Evolutionary conservation across 2,888 invertebrate species (phyloP), one percentile per base, ranked within the genome.

Genomic region (Oxyteleia sp.): DNA sequence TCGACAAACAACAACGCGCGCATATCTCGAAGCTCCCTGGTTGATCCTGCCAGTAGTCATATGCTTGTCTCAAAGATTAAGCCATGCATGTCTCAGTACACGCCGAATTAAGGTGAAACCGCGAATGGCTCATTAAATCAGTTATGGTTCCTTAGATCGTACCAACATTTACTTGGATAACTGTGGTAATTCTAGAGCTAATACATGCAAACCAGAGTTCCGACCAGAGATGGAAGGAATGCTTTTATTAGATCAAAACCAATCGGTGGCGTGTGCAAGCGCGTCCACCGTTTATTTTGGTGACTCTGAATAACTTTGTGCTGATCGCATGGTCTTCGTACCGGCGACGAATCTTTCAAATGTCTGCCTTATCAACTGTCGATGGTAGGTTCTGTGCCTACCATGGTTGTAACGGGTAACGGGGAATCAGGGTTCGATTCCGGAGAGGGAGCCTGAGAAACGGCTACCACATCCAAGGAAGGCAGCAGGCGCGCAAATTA

Each of bases 351-450:
- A 94, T 94, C 95, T 94, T 95, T 95, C 94, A 95, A 95, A 94
- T 95, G 94, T 95, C 95, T 95, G 95, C 95, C 95, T 94, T 95
- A 95, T 95, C 95, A 95, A 95, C 95, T 95, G 93, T 95, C 85
- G 88, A 85, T 85, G 87, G 87, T 87, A 86, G 87, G 85, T 84
- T 87, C 83, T 84, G 82, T 82, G 86, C 85, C 86, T 87, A 88
- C 86, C 87, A 87, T 86, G 86, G 88, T 88, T 95, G 94, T 94
- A 94, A 96, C 95, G 95, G 88, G 95, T 96, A 95, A 95, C 95
- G 95, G 95, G 94, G 95, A 95, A 96, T 96, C 94, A 95, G 95
- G 95, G 95, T 95, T 96, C 95, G 95, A 95, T 95, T 95, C 95
- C 95, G 95, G 95, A 95, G 95, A 95, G 95, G 95, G 95, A 95